A percentile compares a stretch with the other conserved stretches of the same genome.
Evolutionary conservation across 2,888 invertebrate genomes (phyloP).

Genomic region (Oscheius sp.): DNA sequence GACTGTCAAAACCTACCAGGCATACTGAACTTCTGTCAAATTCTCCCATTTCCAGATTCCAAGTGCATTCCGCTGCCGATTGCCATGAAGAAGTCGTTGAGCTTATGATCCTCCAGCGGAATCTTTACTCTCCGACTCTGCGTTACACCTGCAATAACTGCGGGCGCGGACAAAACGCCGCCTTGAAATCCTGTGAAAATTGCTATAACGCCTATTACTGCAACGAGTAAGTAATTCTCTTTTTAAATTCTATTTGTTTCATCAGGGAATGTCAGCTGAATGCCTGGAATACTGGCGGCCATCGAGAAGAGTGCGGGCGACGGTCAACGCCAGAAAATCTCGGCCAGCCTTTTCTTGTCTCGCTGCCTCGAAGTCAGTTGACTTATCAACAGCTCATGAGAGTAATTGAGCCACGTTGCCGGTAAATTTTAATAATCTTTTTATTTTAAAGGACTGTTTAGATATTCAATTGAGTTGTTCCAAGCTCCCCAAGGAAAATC

Average conservation of each 20-base stretch:
- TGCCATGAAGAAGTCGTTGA: slow-evolving; percentile 74
- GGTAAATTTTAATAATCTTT: slow-evolving; percentile 9
- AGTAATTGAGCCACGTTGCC: slow-evolving; percentile 42
- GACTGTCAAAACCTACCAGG: no score
- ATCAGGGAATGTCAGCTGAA: slow-evolving; percentile 74
- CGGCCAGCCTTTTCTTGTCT: slow-evolving; percentile 76
- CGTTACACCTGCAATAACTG: slow-evolving; percentile 56
- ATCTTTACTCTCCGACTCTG: slow-evolving; percentile 54
- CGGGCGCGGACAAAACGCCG: slow-evolving; percentile 66
- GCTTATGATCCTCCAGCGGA: slow-evolving; percentile 73
- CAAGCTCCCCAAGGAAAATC: slow-evolving; percentile 24
- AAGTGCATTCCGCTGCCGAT: slow-evolving; percentile 73
- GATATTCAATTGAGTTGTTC: slow-evolving; percentile 30
- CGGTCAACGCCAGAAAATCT: slow-evolving; percentile 65
- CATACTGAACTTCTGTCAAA: background rate
- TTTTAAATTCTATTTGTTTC: slow-evolving; percentile 1
- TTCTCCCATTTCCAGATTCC: slow-evolving; percentile 67
- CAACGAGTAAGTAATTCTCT: slow-evolving; percentile 73
- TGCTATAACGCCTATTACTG: slow-evolving; percentile 77
- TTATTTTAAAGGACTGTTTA: background rate
- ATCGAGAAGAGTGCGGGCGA: slow-evolving; percentile 59
- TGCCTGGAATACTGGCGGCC: slow-evolving; percentile 73
- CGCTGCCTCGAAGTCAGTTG: slow-evolving; percentile 75
- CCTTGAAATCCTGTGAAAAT: slow-evolving; percentile 73
- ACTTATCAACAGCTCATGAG: slow-evolving; percentile 74